Evolutionary conservation across 2,888 invertebrate species (phyloP), one percentile per base, ranked within the genome.

Genomic region (Cheilosia soror): DNA sequence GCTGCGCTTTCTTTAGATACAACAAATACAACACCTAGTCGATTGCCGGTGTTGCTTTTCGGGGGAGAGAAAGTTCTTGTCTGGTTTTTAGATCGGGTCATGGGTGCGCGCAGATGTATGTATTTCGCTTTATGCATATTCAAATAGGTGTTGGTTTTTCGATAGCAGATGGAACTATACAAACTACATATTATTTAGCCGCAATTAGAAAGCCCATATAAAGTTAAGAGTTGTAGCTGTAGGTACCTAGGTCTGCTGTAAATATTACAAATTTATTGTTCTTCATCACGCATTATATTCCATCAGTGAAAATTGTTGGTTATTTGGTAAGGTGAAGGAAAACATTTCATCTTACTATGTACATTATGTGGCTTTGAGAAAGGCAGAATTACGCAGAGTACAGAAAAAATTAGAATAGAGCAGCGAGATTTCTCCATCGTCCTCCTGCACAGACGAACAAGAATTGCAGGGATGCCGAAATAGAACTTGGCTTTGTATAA

Each of bases 21-120:
- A 13, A 65, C 49, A 37, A 37, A 37, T 11, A 37, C 37, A 4
- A 37, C 37, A 1, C 37, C 37, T 9, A 3, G 13, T 47, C 55
- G 68, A 40, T 62, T 65, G 47, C 68, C 75, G 80, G 55, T 55
- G 25, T 31, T 31, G 33, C 47, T 65, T 40, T 65, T 68, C 9
- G 42, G 37, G 15, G 25, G 49, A 72, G 82, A 82, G 82, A 83
- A 83, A 78, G 78, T 78, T 83, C 78, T 78, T 82, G 71, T 42
- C 60, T 72, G 20, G 20, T 33, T 62, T 62, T 37, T 33, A 33
- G 55, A 72, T 51, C 58, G 29, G 65, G 65, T 58, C 49, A 66
- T 58, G 31, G 47, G 58, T 57, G 58, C 58, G 49, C 58, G 40
- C 37, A 58, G 75, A 55, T 73, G 75, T 76, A 5, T 58, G 4